Percentiles rank a stretch among this genome's conserved stretches.
Evolutionary conservation across 2,797 vertebrate species (phyloP).

Genomic region (Sarcophilus harrisii): DNA sequence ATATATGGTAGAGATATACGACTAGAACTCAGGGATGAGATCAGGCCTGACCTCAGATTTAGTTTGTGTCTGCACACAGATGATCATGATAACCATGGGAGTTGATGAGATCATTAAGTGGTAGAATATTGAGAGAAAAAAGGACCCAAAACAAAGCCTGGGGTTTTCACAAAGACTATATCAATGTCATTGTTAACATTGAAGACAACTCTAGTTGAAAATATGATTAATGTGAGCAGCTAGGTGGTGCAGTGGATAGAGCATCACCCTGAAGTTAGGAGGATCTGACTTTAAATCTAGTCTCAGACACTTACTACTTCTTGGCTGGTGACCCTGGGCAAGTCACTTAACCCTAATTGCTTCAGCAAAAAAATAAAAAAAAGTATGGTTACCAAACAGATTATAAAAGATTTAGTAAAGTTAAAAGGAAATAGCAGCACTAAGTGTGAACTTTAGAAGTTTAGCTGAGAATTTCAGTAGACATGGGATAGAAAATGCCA

Average conservation of each 20-base stretch:
- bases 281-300: no score
- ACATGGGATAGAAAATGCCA: no score
- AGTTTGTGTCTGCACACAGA: neutral
- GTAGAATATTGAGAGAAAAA: neutral
- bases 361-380: neutral
- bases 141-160: neutral
- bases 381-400: neutral
- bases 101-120: neutral
- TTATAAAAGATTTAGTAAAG: neutral
- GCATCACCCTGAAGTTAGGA: no score
- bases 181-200: neutral
- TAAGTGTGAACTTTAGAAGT: neutral
- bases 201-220: neutral
- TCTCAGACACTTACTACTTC: no score
- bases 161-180: neutral
- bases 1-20: neutral
- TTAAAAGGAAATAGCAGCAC: neutral
- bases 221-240: neutral
- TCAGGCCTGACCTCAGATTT: neutral
- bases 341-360: no score
- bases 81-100: neutral
- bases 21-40: neutral
- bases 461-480: neutral
- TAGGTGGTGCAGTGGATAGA: no score
- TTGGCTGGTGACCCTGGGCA: no score